A percentile compares a stretch with the other conserved stretches of the same genome.
Evolutionary conservation across 1,140 invertebrate species (phyloP).

Genomic region (Listronotus oregonensis): DNA sequence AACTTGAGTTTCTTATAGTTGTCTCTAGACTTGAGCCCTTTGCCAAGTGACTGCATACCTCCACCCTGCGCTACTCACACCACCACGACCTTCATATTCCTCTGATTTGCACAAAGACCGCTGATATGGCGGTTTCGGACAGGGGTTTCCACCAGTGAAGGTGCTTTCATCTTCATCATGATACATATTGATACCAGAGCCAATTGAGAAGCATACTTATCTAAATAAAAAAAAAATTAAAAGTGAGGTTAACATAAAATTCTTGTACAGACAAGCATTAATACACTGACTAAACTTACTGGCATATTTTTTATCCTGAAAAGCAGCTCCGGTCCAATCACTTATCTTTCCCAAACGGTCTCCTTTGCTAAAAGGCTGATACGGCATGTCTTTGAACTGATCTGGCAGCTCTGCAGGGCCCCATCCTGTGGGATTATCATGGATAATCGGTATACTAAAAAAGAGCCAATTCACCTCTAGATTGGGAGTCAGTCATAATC

Average conservation of each 20-base stretch:
- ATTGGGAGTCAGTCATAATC: slow-evolving; percentile 28
- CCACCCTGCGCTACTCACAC: slow-evolving; percentile 66
- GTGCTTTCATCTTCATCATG: slow-evolving; percentile 98
- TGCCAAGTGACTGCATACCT: slow-evolving; percentile 71
- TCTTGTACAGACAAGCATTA: too few species aligned
- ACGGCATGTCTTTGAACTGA: slow-evolving; percentile 97
- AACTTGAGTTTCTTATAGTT: slow-evolving; percentile 70
- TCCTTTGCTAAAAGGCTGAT: slow-evolving; percentile 97
- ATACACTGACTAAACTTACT: slow-evolving; percentile 67
- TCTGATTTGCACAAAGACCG: slow-evolving; percentile 80
- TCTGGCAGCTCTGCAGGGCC: slow-evolving; percentile 93
- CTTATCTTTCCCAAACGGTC: slow-evolving; percentile 97
- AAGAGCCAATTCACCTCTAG: slow-evolving; percentile 30
- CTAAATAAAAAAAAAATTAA: slow-evolving; percentile 62
- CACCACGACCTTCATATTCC: slow-evolving; percentile 76
- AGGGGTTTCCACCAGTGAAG: slow-evolving; percentile 97
- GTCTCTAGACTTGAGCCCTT: slow-evolving; percentile 62
- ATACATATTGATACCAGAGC: slow-evolving; percentile 90
- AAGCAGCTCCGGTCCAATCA: slow-evolving; percentile 95
- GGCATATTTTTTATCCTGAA: slow-evolving; percentile 93
- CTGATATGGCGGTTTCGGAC: slow-evolving; percentile 88
- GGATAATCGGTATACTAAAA: slow-evolving; percentile 68
- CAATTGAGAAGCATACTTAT: slow-evolving; percentile 95
- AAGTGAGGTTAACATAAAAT: too few species aligned
- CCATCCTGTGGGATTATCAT: slow-evolving; percentile 92